phyloP scores from a whole-genome alignment of 2,113 vertebrate genomes.

The Pagrus major region DNA sequence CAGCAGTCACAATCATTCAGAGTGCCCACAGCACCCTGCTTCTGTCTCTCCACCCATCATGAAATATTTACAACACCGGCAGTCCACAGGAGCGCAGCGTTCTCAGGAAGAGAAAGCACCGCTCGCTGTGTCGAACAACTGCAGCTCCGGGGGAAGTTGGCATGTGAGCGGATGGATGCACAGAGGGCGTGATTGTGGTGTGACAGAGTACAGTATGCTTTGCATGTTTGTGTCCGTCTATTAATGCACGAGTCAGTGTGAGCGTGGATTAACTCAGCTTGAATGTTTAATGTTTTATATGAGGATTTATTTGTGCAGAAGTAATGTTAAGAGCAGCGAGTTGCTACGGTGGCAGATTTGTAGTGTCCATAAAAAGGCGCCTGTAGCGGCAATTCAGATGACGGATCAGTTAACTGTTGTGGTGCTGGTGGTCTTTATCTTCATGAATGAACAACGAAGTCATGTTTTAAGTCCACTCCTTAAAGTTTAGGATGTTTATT shows the following conservation, averaged over 20 bases:
- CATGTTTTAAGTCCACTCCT: too few species aligned
- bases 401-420: too few species aligned
- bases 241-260: neutral
- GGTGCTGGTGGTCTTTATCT: too few species aligned
- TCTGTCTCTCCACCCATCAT: constrained; percentile 34
- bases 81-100: constrained; percentile 17
- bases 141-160: constrained; percentile 1
- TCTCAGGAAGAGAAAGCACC: constrained; percentile 6
- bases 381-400: too few species aligned
- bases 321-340: constrained; percentile 30
- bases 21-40: constrained; percentile 32
- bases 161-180: constrained; percentile 1
- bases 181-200: neutral
- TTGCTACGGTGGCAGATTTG: neutral
- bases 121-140: constrained; percentile 4
- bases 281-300: constrained; percentile 32
- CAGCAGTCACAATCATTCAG: constrained; percentile 40
- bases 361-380: too few species aligned
- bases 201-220: neutral
- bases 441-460: too few species aligned
- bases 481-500: too few species aligned
- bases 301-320: constrained; percentile 46
- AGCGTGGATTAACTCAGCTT: neutral
- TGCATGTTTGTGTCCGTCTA: neutral
- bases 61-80: constrained; percentile 71